phyloP scores from a whole-genome alignment of 1,140 invertebrate species.

The Radopholus similis region DNA sequence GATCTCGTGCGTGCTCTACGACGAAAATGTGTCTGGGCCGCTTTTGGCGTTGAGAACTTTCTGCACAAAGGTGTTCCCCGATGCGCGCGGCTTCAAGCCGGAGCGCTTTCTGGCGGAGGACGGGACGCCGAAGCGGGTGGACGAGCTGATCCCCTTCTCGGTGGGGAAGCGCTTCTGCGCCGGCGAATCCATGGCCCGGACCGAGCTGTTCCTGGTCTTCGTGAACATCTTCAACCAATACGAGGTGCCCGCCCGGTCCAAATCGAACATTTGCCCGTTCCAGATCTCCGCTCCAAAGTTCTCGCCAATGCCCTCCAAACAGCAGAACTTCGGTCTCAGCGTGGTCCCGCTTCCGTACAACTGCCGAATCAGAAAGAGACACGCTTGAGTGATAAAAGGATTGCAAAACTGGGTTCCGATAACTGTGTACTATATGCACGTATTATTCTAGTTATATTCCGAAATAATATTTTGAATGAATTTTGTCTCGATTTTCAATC shows the following conservation, averaged over 20 bases:
- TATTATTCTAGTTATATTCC: too few species aligned
- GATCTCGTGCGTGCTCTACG: slow-evolving; percentile 30
- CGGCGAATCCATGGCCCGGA: slow-evolving; percentile 27
- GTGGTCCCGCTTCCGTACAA: slow-evolving; percentile 9
- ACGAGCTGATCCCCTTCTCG: slow-evolving; percentile 81
- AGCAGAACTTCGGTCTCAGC: slow-evolving; percentile 13
- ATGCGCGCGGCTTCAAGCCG: slow-evolving; percentile 77
- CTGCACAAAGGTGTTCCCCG: slow-evolving; percentile 45
- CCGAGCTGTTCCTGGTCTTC: slow-evolving; percentile 22
- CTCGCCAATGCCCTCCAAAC: slow-evolving; percentile 9
- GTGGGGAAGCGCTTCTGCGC: slow-evolving; percentile 78
- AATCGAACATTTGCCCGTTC: not conserved
- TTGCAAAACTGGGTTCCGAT: not conserved
- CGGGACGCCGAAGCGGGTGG: slow-evolving; percentile 73
- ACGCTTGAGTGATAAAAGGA: not conserved
- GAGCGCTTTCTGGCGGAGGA: slow-evolving; percentile 74
- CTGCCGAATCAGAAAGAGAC: slow-evolving; percentile 14
- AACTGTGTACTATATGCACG: too few species aligned
- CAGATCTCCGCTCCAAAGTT: slow-evolving; percentile 3
- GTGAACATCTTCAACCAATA: slow-evolving; percentile 31
- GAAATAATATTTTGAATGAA: not conserved
- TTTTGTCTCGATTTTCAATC: too few species aligned
- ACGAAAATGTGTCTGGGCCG: slow-evolving; percentile 23
- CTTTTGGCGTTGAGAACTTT: too few species aligned
- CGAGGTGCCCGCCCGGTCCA: not conserved